Evolutionary conservation across 1,140 invertebrate species (phyloP).

Genomic region (Arion vulgaris): DNA sequence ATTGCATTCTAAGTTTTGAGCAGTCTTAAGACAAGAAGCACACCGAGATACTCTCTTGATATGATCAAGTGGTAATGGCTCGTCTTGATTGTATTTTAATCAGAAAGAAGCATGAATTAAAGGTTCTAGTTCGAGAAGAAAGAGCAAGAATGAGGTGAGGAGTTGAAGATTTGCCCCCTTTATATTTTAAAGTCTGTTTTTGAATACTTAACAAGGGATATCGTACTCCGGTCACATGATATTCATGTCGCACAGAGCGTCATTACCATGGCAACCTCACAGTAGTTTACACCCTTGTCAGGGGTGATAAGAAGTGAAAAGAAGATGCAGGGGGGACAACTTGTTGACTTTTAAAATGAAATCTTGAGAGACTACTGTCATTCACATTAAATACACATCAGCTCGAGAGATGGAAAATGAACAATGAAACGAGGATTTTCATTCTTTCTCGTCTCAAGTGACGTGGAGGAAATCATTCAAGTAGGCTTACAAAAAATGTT

Average conservation of each 20-base stretch:
- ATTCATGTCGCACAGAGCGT: not conserved
- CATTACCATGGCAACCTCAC: not conserved
- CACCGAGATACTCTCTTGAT: not conserved
- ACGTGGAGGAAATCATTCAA: not conserved
- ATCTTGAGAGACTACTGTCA: not conserved
- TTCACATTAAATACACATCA: not conserved
- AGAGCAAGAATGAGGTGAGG: not conserved
- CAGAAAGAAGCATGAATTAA: not conserved
- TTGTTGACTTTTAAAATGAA: not conserved
- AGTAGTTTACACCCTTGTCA: not conserved
- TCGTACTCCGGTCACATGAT: not conserved
- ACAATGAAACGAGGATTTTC: not conserved
- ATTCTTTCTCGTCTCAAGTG: not conserved
- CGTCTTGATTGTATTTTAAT: not conserved
- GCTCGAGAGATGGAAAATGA: not conserved
- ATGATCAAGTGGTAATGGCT: not conserved
- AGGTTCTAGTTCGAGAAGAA: not conserved
- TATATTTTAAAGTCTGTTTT: not conserved
- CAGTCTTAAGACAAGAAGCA: not conserved
- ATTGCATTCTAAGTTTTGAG: no score
- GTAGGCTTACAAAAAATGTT: no score
- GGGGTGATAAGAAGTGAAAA: conserved; percentile 4
- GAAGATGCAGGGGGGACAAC: not conserved
- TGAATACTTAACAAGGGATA: conserved; percentile 5
- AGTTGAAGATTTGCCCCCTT: not conserved